phyloP scores from a whole-genome alignment of 2,113 vertebrate species.

The Lampris incognitus region DNA sequence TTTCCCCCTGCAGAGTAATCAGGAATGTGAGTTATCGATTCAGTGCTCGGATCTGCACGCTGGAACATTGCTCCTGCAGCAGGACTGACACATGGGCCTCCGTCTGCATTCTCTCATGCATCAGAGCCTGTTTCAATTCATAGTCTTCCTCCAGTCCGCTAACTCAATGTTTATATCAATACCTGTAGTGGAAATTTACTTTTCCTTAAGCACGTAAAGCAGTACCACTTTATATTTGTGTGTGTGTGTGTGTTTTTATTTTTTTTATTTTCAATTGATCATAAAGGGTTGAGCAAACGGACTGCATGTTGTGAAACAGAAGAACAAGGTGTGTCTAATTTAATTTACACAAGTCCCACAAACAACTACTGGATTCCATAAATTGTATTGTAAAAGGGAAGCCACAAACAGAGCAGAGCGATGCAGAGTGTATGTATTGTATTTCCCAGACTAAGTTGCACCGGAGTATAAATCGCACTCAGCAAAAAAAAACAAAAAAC shows the following conservation, averaged over 20 bases:
- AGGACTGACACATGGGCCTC: constrained; percentile 57
- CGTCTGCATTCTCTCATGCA: constrained; percentile 19
- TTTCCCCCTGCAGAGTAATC: constrained; percentile 80
- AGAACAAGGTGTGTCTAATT: constrained; percentile 62
- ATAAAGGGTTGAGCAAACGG: neutral
- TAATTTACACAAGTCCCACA: constrained; percentile 70
- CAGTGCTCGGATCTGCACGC: constrained; percentile 61
- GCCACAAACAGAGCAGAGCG: neutral
- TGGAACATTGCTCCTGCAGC: constrained; percentile 76
- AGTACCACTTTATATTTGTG: neutral
- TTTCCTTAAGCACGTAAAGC: constrained; percentile 27
- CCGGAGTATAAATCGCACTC: too few relatives aligned
- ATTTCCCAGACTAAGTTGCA: too few relatives aligned
- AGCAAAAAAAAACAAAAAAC: too few relatives aligned
- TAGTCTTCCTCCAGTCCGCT: constrained; percentile 14
- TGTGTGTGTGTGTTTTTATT: neutral
- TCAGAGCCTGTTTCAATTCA: constrained; percentile 46
- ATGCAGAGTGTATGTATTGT: too few relatives aligned
- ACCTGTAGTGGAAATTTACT: constrained; percentile 61
- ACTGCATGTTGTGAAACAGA: constrained; percentile 22
- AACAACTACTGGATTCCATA: constrained; percentile 70
- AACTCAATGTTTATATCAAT: constrained; percentile 53
- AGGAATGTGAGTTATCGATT: constrained; percentile 79
- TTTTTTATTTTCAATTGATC: constrained; percentile 34
- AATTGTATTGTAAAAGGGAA: constrained; percentile 52